These are phyloP conservation scores for Sarcophaga variegata DNA, from an alignment of 2,888 invertebrate species.

Conservation along the genomic window DNA sequence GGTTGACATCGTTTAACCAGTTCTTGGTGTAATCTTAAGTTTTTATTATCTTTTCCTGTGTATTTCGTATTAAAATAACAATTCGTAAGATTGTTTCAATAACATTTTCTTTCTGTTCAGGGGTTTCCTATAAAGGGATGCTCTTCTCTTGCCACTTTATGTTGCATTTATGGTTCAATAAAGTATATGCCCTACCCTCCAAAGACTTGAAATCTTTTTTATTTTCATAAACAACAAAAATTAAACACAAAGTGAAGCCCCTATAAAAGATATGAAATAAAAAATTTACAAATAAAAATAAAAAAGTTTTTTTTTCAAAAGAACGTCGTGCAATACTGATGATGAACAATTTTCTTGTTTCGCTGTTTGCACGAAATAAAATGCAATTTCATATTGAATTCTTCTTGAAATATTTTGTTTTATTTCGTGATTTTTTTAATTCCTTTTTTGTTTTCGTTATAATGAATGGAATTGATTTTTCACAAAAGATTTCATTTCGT, in stretches of 20 bases:
- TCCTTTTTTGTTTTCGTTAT: not conserved
- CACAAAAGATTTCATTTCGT: conserved; percentile 4
- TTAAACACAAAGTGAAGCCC: no score
- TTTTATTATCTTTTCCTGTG: not conserved
- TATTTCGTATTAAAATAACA: not conserved
- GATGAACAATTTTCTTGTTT: not conserved
- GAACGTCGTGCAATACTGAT: no score
- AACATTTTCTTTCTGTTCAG: not conserved
- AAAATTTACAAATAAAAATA: not conserved
- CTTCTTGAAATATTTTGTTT: not conserved
- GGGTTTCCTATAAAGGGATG: not conserved
- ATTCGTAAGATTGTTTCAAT: not conserved
- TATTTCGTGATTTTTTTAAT: not conserved
- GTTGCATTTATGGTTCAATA: not conserved
- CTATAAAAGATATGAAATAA: not conserved
- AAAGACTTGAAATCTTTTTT: not conserved
- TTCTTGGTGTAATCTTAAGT: not conserved
- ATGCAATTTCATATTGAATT: not conserved
- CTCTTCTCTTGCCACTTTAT: not conserved
- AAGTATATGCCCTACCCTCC: not conserved
- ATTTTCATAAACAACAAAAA: not conserved
- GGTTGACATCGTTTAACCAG: not conserved
- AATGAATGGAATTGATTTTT: conserved; percentile 36
- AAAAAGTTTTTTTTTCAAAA: not conserved
- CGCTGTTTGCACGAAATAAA: not conserved